Evolutionary conservation across 2,113 vertebrate genomes (phyloP).

Genomic region (Poeciliopsis occidentalis): DNA sequence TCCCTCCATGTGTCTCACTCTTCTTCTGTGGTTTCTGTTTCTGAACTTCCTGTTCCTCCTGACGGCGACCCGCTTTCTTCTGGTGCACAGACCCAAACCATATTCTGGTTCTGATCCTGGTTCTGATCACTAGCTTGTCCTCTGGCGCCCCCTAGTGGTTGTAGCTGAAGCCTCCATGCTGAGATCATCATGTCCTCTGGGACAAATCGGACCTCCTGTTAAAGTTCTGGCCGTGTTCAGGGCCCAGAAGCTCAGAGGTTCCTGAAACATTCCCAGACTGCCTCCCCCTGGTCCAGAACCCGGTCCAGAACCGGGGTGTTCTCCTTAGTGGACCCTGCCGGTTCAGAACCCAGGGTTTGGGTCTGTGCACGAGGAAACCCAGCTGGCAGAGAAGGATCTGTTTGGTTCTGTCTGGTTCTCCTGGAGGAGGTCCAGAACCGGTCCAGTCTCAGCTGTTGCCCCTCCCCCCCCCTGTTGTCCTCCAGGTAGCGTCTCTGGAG

Average conservation of each 20-base stretch:
- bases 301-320: no score
- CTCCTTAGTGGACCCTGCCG: no score
- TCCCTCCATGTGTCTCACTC: neutral
- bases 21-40: conserved; percentile 4
- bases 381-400: neutral
- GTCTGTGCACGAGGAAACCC: neutral
- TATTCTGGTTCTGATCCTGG: no score
- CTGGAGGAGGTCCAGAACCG: neutral
- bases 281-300: no score
- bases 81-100: neutral
- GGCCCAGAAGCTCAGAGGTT: no score
- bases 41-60: neutral
- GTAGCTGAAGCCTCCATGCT: no score
- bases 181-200: no score
- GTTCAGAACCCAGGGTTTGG: neutral
- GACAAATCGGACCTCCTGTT: no score
- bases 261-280: no score
- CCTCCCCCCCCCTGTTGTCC: conserved; percentile 26
- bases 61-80: neutral
- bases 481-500: conserved; percentile 81
- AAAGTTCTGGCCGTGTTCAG: no score
- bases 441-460: conserved; percentile 1
- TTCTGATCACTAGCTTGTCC: no score
- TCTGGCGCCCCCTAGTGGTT: no score
- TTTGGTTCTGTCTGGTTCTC: neutral